A percentile compares a stretch with the other conserved stretches of the same genome.
Conservation (phyloP, 2,797 vertebrate species). For the Mormyrus proboscirostris region DNA sequence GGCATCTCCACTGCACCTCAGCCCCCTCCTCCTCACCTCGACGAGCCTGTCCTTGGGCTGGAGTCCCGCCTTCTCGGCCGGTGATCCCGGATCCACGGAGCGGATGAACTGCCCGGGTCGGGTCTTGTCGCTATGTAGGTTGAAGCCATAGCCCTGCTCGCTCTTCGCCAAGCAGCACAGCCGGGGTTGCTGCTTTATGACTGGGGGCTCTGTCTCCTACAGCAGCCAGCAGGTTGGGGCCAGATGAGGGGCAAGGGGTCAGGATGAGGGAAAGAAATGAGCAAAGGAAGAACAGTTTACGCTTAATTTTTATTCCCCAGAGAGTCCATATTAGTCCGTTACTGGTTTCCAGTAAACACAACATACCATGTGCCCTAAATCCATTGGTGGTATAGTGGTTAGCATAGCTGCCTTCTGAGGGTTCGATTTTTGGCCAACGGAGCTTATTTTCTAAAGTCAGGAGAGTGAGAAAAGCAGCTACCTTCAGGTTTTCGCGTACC, state of each 20-base stretch:
- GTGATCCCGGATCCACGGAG: slow-evolving; percentile 74
- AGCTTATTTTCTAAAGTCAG: background rate
- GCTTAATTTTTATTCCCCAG: background rate
- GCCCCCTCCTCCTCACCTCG: background rate
- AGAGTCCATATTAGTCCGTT: background rate
- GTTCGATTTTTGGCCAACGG: background rate
- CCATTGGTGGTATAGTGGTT: background rate
- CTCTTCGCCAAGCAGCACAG: slow-evolving; percentile 77
- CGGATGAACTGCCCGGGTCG: slow-evolving; percentile 82
- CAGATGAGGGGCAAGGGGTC: too few relatives aligned
- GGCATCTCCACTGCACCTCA: background rate
- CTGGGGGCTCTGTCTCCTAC: slow-evolving; percentile 18
- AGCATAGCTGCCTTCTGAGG: background rate
- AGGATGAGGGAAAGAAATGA: background rate
- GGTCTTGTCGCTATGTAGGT: slow-evolving; percentile 83
- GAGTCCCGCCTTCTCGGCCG: slow-evolving; percentile 72
- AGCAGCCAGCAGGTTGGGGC: background rate
- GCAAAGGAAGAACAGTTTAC: background rate
- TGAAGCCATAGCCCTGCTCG: slow-evolving; percentile 83
- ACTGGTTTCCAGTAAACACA: background rate
- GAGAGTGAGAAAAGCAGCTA: background rate
- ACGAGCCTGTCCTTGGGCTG: slow-evolving; percentile 77
- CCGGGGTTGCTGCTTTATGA: slow-evolving; percentile 68
- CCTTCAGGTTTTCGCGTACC: background rate
- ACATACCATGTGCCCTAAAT: background rate